These are phyloP conservation scores for Stramonita haemastoma DNA, from an alignment of 2,888 invertebrate genomes.

Conservation along the genomic window DNA sequence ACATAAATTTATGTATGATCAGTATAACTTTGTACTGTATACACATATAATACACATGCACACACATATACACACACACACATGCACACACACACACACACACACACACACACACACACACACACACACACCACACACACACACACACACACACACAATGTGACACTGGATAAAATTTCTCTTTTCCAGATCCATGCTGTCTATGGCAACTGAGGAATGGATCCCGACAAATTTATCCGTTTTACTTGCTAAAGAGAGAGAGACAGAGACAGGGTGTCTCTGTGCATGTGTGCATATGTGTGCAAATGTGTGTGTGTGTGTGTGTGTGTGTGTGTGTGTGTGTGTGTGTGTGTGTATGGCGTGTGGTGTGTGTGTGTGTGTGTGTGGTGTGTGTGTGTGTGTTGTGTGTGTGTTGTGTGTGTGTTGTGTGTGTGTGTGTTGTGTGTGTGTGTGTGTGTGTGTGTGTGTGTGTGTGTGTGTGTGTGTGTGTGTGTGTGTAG, in stretches of 20 bases:
- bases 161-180: background rate
- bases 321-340: background rate
- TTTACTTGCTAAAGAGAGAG: background rate
- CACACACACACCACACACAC: background rate
- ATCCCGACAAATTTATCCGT: no score
- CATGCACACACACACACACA: background rate
- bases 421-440: background rate
- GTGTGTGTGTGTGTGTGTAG: no score
- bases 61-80: no score
- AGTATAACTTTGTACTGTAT: no score
- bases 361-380: background rate
- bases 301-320: background rate
- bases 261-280: background rate
- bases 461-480: background rate
- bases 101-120: background rate
- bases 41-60: no score
- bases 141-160: background rate
- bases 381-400: conserved; percentile 1
- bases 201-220: background rate
- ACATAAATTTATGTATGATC: no score
- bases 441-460: background rate
- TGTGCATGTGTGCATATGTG: background rate
- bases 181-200: no score
- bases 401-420: background rate
- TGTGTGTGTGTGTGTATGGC: background rate